These are phyloP conservation scores for Thereuonema tuberculata DNA, from an alignment of 1,140 invertebrate genomes.

Conservation along the genomic window DNA sequence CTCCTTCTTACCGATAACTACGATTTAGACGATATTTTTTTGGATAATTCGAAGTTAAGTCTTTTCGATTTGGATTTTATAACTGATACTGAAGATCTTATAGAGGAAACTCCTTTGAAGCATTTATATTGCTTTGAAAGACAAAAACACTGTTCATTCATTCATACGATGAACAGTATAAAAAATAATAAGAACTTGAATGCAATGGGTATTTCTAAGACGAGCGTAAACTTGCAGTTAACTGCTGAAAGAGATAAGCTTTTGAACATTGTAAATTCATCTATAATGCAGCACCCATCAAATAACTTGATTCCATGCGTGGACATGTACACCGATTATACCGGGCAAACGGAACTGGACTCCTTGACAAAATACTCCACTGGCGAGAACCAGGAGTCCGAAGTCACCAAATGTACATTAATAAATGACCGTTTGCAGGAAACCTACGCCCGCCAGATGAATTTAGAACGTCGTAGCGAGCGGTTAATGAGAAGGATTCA, in stretches of 20 bases:
- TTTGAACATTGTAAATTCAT: too few species aligned
- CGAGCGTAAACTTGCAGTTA: background rate
- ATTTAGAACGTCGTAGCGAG: conserved; percentile 48
- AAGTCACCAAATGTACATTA: too few species aligned
- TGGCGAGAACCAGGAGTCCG: too few species aligned
- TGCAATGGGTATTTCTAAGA: background rate
- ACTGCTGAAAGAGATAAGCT: background rate
- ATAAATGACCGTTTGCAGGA: too few species aligned
- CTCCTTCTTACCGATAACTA: background rate
- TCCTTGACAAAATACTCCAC: too few species aligned
- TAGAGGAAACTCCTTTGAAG: background rate
- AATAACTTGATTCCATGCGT: too few species aligned
- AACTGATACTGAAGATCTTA: too few species aligned
- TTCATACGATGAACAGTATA: conserved; percentile 4
- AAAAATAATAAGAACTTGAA: background rate
- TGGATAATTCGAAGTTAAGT: background rate
- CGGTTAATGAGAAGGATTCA: conserved; percentile 53
- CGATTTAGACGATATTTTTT: background rate
- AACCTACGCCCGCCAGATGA: conserved; percentile 40
- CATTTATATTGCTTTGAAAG: background rate
- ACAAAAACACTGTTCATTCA: background rate
- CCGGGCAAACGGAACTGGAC: too few species aligned
- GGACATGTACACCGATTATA: too few species aligned
- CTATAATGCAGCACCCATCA: too few species aligned
- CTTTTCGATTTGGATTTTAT: background rate